Evolutionary conservation across 2,888 invertebrate genomes (phyloP).

Genomic region (Parapristionchus giblindavisi): DNA sequence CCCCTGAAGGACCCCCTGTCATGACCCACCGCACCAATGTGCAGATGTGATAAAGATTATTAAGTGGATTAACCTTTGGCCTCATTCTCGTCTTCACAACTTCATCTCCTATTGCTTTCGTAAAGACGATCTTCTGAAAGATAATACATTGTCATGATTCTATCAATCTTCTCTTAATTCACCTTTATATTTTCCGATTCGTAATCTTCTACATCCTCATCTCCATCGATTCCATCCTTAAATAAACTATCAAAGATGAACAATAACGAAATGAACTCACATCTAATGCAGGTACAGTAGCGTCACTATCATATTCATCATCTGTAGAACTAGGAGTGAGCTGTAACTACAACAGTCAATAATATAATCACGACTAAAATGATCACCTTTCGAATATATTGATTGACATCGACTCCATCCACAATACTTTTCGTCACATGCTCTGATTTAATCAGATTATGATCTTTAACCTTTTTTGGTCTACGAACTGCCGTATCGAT

Average conservation of each 20-base stretch:
- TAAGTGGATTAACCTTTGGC: constrained; percentile 13
- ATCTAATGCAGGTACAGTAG: constrained; percentile 4
- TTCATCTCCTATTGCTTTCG: constrained; percentile 26
- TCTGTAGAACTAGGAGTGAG: not conserved
- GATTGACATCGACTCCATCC: no score
- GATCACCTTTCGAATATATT: not conserved
- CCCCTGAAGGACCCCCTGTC: no score
- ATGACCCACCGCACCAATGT: no score
- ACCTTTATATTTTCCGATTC: constrained; percentile 33
- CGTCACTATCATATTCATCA: constrained; percentile 16
- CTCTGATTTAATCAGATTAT: no score
- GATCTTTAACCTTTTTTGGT: no score
- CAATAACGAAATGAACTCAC: not conserved
- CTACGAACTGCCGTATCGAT: no score
- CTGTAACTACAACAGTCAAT: not conserved
- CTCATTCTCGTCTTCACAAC: constrained; percentile 16
- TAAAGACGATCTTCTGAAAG: constrained; percentile 22
- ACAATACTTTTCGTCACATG: no score
- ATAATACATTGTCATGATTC: not conserved
- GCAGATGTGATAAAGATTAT: no score
- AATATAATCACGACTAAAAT: not conserved
- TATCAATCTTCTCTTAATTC: no score
- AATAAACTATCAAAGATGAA: not conserved
- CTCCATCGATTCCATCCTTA: constrained; percentile 1
- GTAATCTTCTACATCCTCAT: constrained; percentile 29